These are phyloP conservation scores for Larimichthys polyactis DNA, from an alignment of 2,113 vertebrate species.

Conservation along the genomic window DNA sequence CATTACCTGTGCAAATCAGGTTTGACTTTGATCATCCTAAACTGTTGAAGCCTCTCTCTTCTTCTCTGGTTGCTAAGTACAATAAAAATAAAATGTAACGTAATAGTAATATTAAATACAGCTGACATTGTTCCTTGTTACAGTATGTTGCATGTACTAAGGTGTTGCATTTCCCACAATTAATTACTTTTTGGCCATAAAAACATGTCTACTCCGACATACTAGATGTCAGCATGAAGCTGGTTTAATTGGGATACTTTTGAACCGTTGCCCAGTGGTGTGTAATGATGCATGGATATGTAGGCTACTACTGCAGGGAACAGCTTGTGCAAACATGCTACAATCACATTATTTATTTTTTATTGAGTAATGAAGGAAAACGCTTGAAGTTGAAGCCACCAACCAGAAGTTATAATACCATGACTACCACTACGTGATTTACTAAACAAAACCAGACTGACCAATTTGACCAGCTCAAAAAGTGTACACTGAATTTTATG, in stretches of 20 bases:
- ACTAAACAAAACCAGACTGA: not conserved
- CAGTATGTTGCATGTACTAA: not conserved
- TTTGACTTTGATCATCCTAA: not conserved
- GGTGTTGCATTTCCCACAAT: constrained; percentile 6
- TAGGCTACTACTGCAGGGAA: not conserved
- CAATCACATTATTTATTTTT: not conserved
- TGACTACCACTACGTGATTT: too few relatives aligned
- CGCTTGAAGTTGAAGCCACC: not conserved
- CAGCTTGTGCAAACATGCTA: not conserved
- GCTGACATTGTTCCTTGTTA: not conserved
- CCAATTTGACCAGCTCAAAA: not conserved
- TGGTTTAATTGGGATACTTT: constrained; percentile 56
- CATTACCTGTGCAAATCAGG: not conserved
- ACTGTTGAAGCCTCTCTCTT: not conserved
- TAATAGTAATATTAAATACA: not conserved
- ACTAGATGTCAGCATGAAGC: constrained; percentile 34
- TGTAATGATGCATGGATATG: constrained; percentile 45
- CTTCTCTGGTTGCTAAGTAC: not conserved
- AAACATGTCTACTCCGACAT: constrained; percentile 33
- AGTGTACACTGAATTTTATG: not conserved
- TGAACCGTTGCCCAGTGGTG: constrained; percentile 52
- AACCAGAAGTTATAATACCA: not conserved
- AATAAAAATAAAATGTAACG: not conserved
- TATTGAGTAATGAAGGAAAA: constrained; percentile 11
- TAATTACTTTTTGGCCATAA: constrained; percentile 39